These are phyloP conservation scores for Xenentodon cancila DNA, from an alignment of 2,797 vertebrate species.

Conservation along the genomic window DNA sequence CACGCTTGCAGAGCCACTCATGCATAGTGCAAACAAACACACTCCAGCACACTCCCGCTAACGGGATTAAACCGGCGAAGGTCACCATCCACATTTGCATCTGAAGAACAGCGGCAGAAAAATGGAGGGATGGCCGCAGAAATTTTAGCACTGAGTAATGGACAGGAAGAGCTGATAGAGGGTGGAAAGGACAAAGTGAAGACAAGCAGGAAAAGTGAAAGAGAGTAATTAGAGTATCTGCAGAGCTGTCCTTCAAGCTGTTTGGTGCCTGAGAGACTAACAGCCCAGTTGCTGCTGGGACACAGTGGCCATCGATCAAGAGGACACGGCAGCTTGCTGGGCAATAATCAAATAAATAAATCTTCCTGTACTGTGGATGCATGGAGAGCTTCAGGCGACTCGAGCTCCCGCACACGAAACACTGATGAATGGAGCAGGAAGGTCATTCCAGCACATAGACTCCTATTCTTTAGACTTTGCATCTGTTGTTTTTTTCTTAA, in stretches of 20 bases:
- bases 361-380: conserved; percentile 52
- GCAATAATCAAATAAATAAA: conserved; percentile 81
- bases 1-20: conserved; percentile 38
- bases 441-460: conserved; percentile 36
- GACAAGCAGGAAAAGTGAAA: conserved; percentile 52
- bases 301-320: conserved; percentile 73
- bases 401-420: conserved; percentile 24
- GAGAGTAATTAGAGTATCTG: conserved; percentile 63
- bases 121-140: conserved; percentile 14
- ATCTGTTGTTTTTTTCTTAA: conserved; percentile 7
- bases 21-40: conserved; percentile 49
- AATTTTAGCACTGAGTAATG: conserved; percentile 33
- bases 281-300: conserved; percentile 55
- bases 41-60: conserved; percentile 30
- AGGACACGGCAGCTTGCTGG: conserved; percentile 68
- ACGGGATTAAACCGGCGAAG: conserved; percentile 59
- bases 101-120: conserved; percentile 32
- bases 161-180: conserved; percentile 32
- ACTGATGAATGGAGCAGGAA: conserved; percentile 52
- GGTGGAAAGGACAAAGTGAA: conserved; percentile 47
- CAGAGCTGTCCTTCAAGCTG: conserved; percentile 72
- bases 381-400: conserved; percentile 52
- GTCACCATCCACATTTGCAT: conserved; percentile 64
- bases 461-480: conserved; percentile 10
- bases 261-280: conserved; percentile 63